Conservation (phyloP, 2,113 vertebrate genomes). For the Elaphurus davidianus region DNA sequence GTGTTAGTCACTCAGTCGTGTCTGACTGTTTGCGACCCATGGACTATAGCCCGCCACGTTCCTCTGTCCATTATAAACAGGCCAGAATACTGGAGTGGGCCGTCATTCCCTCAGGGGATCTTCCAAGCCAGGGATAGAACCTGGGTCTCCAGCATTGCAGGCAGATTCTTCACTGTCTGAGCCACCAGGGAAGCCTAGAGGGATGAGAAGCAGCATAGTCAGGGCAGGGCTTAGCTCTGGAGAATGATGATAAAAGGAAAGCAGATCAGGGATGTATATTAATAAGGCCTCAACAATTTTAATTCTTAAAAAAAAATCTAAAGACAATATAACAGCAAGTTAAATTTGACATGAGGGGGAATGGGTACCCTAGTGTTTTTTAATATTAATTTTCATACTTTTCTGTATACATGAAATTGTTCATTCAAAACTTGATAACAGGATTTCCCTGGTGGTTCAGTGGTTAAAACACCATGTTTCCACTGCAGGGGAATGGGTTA, state of each 20-base stretch:
- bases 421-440: neutral
- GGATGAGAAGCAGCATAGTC: neutral
- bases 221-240: neutral
- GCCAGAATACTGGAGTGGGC: neutral
- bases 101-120: neutral
- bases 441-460: neutral
- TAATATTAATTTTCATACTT: neutral
- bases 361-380: neutral
- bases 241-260: neutral
- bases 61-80: neutral
- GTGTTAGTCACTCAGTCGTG: neutral
- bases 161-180: neutral
- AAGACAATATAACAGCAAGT: neutral
- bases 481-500: neutral
- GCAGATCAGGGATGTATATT: accelerated
- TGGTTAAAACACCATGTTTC: neutral
- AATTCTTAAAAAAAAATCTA: constrained; percentile 2
- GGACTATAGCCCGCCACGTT: neutral
- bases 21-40: neutral
- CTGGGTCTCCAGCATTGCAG: neutral
- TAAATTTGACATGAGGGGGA: neutral
- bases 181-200: neutral
- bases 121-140: neutral
- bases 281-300: neutral
- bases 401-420: neutral